These are phyloP conservation scores for Azorinus chamasolen DNA, from an alignment of 2,888 invertebrate species.

Conservation along the genomic window DNA sequence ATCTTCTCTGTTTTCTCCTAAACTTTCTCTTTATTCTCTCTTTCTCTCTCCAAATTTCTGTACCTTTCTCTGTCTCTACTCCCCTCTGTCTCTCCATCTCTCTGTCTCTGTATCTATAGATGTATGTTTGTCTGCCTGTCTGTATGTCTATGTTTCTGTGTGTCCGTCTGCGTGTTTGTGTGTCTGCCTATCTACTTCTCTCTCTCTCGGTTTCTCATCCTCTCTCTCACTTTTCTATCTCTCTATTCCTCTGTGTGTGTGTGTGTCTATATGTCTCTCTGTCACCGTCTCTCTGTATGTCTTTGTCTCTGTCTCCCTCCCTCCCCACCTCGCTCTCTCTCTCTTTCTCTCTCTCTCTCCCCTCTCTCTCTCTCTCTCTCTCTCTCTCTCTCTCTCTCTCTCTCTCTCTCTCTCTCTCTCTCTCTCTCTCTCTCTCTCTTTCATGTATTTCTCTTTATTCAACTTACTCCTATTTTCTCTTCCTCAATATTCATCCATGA, in stretches of 20 bases:
- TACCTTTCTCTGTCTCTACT: neutral
- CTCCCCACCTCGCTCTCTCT: neutral
- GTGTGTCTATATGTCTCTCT: conserved; percentile 4
- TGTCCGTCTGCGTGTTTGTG: neutral
- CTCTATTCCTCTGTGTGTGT: conserved; percentile 1
- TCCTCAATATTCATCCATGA: no score
- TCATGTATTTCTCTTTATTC: neutral
- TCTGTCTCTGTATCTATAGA: neutral
- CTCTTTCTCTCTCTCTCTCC: conserved; percentile 14
- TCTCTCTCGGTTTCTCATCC: neutral
- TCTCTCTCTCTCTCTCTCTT: conserved; percentile 8
- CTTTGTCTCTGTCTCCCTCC: neutral
- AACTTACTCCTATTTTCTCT: neutral
- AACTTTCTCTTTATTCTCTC: neutral
- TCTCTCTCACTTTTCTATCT: neutral
- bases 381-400: conserved; percentile 24
- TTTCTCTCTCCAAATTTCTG: neutral
- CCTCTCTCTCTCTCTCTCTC: conserved; percentile 18
- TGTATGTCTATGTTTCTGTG: conserved; percentile 3
- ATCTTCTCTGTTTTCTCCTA: neutral
- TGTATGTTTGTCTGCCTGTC: conserved; percentile 2
- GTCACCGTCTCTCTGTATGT: neutral
- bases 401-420: conserved; percentile 10
- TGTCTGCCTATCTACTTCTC: neutral
- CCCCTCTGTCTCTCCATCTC: neutral